Evolutionary conservation across 2,888 invertebrate species (phyloP).

Genomic region (Clanis bilineata): DNA sequence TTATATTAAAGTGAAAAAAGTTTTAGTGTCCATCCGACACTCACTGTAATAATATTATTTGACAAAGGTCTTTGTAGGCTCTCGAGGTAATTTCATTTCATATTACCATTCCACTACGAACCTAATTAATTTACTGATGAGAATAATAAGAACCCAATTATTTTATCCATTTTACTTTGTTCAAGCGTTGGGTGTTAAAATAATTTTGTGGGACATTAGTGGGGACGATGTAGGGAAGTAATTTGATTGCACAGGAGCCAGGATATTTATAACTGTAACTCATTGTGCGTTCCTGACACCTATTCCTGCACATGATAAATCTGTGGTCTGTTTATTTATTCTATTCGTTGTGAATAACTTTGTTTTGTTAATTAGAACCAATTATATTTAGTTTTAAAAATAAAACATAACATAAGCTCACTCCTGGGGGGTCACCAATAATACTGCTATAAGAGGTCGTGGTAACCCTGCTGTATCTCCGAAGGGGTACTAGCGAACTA

Average conservation of each 20-base stretch:
- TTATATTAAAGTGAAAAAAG: too few relatives aligned
- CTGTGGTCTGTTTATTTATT: constrained; percentile 11
- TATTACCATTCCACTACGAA: constrained; percentile 1
- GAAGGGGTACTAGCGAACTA: too few relatives aligned
- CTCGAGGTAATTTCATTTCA: constrained; percentile 4
- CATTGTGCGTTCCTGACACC: constrained; percentile 31
- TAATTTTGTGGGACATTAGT: constrained; percentile 41
- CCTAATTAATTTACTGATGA: constrained; percentile 10
- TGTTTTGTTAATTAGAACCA: neutral
- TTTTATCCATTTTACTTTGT: constrained; percentile 14
- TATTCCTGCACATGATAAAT: constrained; percentile 21
- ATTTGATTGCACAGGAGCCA: constrained; percentile 39
- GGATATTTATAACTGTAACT: constrained; percentile 38
- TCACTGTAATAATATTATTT: neutral
- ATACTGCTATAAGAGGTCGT: too few relatives aligned
- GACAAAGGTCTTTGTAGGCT: neutral
- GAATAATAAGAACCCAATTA: constrained; percentile 12
- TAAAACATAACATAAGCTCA: neutral
- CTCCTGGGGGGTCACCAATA: too few relatives aligned
- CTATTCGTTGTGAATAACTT: neutral
- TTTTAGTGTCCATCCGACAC: neutral
- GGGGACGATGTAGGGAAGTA: constrained; percentile 30
- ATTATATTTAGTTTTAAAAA: neutral
- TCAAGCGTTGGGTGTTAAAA: constrained; percentile 25
- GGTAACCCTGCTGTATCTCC: too few relatives aligned